These are phyloP conservation scores for Plumapathes pennacea DNA, from an alignment of 92 coral and sea anemone species.

Conservation along the genomic window DNA sequence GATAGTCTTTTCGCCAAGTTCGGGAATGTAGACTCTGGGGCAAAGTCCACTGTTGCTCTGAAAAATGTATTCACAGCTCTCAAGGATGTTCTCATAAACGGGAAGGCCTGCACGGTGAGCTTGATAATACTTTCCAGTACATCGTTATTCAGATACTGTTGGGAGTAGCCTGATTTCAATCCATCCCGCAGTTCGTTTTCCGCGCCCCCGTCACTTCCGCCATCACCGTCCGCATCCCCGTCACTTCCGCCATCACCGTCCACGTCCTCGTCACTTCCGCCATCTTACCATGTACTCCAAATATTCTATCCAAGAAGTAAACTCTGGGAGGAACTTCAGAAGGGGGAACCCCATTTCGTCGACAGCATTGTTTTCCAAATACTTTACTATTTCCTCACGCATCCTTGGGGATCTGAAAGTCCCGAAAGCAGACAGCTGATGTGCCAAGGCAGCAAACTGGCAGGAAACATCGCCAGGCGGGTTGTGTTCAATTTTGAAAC, in stretches of 20 bases:
- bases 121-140: constrained; percentile 45
- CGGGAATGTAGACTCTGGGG: constrained; percentile 37
- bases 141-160: constrained; percentile 43
- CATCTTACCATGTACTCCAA: constrained; percentile 5
- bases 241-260: constrained; percentile 13
- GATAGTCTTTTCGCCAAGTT: constrained; percentile 28
- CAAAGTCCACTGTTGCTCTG: constrained; percentile 43
- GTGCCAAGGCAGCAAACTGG: constrained; percentile 52
- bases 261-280: constrained; percentile 11
- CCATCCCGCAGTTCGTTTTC: not conserved
- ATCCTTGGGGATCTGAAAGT: constrained; percentile 33
- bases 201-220: not conserved
- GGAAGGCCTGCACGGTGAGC: constrained; percentile 45
- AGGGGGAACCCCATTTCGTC: constrained; percentile 33
- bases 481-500: constrained; percentile 17
- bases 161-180: constrained; percentile 5
- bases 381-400: constrained; percentile 39
- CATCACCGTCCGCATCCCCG: not conserved
- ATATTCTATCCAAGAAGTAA: constrained; percentile 6
- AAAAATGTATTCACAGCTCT: constrained; percentile 37
- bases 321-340: constrained; percentile 15
- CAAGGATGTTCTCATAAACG: constrained; percentile 41
- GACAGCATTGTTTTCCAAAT: constrained; percentile 16
- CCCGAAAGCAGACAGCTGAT: constrained; percentile 19
- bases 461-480: constrained; percentile 54